Evolutionary conservation across 1,140 invertebrate species (phyloP), one percentile per base, ranked within the genome.

Genomic region (Coptotermes formosanus): DNA sequence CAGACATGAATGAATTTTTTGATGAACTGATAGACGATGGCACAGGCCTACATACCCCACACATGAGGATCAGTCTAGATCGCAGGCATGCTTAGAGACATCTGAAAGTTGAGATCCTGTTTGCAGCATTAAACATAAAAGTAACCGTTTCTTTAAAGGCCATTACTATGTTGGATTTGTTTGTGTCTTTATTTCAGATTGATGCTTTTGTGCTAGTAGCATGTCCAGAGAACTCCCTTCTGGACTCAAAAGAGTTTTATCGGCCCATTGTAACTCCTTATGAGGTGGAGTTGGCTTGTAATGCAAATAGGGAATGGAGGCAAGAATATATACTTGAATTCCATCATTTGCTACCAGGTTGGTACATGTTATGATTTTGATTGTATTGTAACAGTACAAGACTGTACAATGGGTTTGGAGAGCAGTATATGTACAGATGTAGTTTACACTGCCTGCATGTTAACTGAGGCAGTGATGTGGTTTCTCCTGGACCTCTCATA

Each of bases 261-360:
- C 96, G 96, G 89, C 97, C 98, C 11, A 94, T 99, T 83, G 94
- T 98, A 3, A 97, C 97, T n/a, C 96, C 97, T 8, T 98, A 94
- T 91, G 98, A 99, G 91, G 92, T 98, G 69, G 98, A 99, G 92
- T 92, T 98, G 55, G 98, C 98, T 8, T 93, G 96, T 88, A 92
- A 91, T 88, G 89, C 92, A 86, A 21, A 30, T n/a, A 89, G 96
- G 91, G 90, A 92, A 88, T 92, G 92, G 89, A 92, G 92, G 86
- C 93, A 93, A 45, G 92, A 94, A 48, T 96, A 96, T 90, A 92
- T 95, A 30, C 94, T 94, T 82, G 96, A 98, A 89, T 98, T 97
- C 90, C 92, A 94, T 88, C 92, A 96, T 88, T 90, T 98, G 83
- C 90, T 97, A 44, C 94, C 94, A 84, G 95, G 95, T 85, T 43